These are phyloP conservation scores for Gadus macrocephalus DNA, from an alignment of 2,113 vertebrate species.

Conservation along the genomic window DNA sequence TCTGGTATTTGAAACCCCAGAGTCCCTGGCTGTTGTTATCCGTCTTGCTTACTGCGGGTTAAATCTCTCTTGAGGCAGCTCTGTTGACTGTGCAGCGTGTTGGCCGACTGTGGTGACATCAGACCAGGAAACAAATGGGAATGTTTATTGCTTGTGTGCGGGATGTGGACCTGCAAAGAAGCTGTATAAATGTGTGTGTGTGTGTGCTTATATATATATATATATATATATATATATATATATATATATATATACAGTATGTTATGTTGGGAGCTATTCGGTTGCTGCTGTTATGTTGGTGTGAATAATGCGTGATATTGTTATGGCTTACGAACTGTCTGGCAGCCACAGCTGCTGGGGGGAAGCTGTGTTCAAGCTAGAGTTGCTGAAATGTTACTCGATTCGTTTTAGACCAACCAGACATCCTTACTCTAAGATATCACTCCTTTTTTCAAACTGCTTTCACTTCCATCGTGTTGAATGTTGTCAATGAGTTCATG, in stretches of 20 bases:
- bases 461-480: no score
- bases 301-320: slow-evolving; percentile 29
- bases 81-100: slow-evolving; percentile 5
- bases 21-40: slow-evolving; percentile 50
- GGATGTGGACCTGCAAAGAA: no score
- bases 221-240: no score
- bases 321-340: slow-evolving; percentile 5
- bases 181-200: no score
- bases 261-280: no score
- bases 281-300: slow-evolving; percentile 9
- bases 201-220: no score
- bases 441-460: no score
- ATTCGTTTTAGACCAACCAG: neutral
- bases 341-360: slow-evolving; percentile 23
- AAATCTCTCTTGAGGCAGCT: slow-evolving; percentile 27
- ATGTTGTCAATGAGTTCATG: no score
- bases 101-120: slow-evolving; percentile 24
- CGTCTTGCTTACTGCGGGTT: slow-evolving; percentile 38
- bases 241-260: no score
- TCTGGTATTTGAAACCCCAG: slow-evolving; percentile 53
- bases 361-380: slow-evolving; percentile 4
- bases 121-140: slow-evolving; percentile 32
- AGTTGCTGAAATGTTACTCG: slow-evolving; percentile 19
- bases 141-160: slow-evolving; percentile 12
- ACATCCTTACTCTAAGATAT: no score